Conservation (phyloP, 2,797 vertebrate genomes). For the Lagorchestes hirsutus region DNA sequence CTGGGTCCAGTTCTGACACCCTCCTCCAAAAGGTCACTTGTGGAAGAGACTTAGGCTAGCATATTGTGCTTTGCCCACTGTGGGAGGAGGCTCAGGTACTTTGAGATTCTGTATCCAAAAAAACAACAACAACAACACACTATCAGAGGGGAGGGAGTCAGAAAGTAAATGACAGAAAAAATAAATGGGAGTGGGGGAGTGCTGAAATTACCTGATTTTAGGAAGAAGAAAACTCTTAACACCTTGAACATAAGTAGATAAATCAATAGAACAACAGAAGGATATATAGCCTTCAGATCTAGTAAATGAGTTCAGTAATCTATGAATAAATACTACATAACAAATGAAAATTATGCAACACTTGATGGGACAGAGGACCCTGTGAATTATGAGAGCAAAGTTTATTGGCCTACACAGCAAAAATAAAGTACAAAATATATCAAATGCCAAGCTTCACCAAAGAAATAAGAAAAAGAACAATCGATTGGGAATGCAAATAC, state of each 20-base stretch:
- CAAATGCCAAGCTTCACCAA: background rate
- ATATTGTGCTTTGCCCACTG: background rate
- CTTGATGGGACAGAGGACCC: background rate
- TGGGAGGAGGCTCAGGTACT: background rate
- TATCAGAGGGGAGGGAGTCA: background rate
- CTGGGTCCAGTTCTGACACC: background rate
- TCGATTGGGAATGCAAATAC: background rate
- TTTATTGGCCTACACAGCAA: background rate
- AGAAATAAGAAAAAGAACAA: background rate
- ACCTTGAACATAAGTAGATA: background rate
- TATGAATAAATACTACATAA: background rate
- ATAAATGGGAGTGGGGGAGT: background rate
- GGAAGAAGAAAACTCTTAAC: background rate
- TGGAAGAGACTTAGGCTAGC: background rate
- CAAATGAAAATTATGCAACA: background rate
- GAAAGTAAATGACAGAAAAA: background rate
- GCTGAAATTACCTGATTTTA: background rate
- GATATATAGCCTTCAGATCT: background rate
- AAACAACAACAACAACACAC: background rate
- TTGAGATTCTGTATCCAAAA: background rate
- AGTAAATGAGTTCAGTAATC: background rate
- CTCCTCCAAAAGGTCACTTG: background rate
- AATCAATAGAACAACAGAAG: background rate
- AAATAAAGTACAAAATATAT: background rate
- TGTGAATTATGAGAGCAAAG: background rate